Evolutionary conservation across 1,140 invertebrate genomes (phyloP).

Genomic region (Rhysida immarginata): DNA sequence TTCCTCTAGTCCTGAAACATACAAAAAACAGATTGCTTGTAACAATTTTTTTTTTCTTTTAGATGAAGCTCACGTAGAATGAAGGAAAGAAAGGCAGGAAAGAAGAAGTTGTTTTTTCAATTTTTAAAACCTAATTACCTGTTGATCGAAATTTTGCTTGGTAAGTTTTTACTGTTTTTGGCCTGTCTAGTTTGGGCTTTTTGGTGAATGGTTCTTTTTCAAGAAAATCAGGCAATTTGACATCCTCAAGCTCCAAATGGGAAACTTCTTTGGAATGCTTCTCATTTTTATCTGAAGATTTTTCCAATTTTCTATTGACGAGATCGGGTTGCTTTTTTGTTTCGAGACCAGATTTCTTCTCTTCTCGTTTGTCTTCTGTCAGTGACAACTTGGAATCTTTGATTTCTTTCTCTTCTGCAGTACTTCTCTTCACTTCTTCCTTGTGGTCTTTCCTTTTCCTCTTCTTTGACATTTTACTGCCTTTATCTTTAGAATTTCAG

Average conservation of each 20-base stretch:
- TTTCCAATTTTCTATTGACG: no score
- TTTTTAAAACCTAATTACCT: slow-evolving; percentile 37
- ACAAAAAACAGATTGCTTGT: background rate
- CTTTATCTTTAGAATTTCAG: background rate
- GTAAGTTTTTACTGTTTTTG: slow-evolving; percentile 75
- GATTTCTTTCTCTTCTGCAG: slow-evolving; percentile 11
- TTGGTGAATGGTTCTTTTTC: background rate
- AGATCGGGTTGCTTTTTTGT: background rate
- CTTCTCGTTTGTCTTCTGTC: no score
- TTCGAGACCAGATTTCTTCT: slow-evolving; percentile 2
- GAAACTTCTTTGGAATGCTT: background rate
- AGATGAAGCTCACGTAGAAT: no score
- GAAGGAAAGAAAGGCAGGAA: no score
- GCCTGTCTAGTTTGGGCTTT: slow-evolving; percentile 30
- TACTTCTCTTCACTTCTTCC: slow-evolving; percentile 6
- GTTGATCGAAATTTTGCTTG: slow-evolving; percentile 74
- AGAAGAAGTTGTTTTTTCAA: no score
- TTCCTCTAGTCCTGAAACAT: slow-evolving; percentile 41
- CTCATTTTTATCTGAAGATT: no score
- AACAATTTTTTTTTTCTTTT: no score
- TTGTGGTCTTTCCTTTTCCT: slow-evolving; percentile 6
- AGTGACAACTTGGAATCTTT: no score
- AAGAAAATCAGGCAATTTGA: slow-evolving; percentile 10
- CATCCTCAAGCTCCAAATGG: slow-evolving; percentile 13
- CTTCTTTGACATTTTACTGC: background rate